Base-by-base conservation (phyloP, 2,797 vertebrate species). In the Chelmon rostratus region DNA sequence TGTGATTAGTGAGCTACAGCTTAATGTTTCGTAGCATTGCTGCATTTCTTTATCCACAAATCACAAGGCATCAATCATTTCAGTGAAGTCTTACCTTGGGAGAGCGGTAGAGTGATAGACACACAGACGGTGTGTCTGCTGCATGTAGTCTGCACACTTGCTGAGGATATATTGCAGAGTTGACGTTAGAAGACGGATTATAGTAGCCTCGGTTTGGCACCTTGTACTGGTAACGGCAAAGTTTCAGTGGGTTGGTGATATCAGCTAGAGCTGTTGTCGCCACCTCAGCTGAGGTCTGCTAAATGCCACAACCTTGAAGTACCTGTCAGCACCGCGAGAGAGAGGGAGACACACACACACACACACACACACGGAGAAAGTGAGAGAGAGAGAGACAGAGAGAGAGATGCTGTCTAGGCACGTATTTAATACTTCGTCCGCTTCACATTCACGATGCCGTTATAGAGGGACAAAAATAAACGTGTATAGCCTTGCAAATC, bases 11-110 rank as follows among this genome's bases (percentile, higher is more conserved):
- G 2, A 12, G 23, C 4, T 44, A 3, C 28, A 57, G 7, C n/a
- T 56, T 6, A 7, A 25, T 33, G 16, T 18, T 23, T 19, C 28
- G 4, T 0, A 13, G n/a, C 15, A 23, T 1, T n/a, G 7, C 3
- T 46, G 16, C 23, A 38, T 25, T 31, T 69, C 0, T 21, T 5
- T n/a, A 11, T 2, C 2, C 35, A 44, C 1, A 31, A 57, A 74
- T 28, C 12, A n/a, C 2, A 68, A 8, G 28, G 7, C 38, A 16
- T 38, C 19, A n/a, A 16, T 31, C 13, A 25, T 18, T 6, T 6
- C 10, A 42, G 3, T 23, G 16, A 33, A 7, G 75, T 44, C 84
- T 70, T 87, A 92, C 89, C 87, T 89, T 68, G 61, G 0, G 2
- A 15, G 67, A 50, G 31, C 18, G 79, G 79, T 68, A 65, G 57